Conservation (phyloP, 2,888 invertebrate genomes). For the Hirtodrosophila histrioides region DNA sequence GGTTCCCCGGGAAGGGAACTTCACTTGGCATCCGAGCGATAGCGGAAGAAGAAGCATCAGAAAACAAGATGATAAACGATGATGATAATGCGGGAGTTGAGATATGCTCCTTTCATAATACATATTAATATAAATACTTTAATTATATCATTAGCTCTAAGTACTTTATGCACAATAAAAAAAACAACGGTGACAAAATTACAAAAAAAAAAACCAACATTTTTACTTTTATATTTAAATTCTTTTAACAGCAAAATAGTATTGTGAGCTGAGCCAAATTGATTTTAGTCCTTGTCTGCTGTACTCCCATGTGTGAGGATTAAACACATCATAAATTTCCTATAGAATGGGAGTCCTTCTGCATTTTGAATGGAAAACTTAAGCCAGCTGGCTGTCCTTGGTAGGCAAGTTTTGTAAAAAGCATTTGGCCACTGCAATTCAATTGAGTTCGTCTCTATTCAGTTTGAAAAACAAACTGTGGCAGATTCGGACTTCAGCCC, state of each 20-base stretch:
- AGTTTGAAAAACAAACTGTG: constrained; percentile 1
- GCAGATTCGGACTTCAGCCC: background rate
- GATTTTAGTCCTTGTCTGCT: constrained; percentile 23
- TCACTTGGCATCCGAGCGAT: constrained; percentile 60
- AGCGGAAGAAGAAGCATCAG: constrained; percentile 39
- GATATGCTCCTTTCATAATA: constrained; percentile 71
- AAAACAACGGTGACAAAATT: constrained; percentile 85
- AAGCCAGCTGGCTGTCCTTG: background rate
- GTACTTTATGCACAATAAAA: constrained; percentile 83
- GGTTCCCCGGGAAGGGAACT: constrained; percentile 64
- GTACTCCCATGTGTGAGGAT: constrained; percentile 19
- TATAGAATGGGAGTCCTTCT: constrained; percentile 1
- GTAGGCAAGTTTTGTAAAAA: background rate
- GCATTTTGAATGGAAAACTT: background rate
- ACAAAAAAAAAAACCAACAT: constrained; percentile 69
- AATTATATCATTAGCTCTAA: constrained; percentile 81
- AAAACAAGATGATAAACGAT: constrained; percentile 41
- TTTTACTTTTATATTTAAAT: too few relatives aligned
- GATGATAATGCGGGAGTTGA: constrained; percentile 60
- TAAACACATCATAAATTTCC: constrained; percentile 27
- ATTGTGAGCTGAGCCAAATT: constrained; percentile 15
- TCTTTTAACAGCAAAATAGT: too few relatives aligned
- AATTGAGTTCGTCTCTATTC: background rate
- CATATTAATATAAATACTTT: constrained; percentile 65
- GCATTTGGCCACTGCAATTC: constrained; percentile 8